Evolutionary conservation across 2,888 invertebrate species (phyloP).

Genomic region (Nezara viridula): DNA sequence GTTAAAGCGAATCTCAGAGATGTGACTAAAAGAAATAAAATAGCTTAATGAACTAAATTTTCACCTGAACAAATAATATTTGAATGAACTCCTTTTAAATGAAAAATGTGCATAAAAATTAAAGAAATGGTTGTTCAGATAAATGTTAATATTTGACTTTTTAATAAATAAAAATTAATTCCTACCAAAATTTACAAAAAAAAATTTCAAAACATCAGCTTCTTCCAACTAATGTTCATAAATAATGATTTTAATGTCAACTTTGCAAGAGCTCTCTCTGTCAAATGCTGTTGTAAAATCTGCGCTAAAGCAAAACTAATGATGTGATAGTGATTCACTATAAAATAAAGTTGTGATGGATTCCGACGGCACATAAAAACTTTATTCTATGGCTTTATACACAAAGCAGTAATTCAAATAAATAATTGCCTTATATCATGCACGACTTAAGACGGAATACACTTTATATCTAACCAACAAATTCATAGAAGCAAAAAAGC

Average conservation of each 20-base stretch:
- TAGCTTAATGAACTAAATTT: not conserved
- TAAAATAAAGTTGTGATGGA: not conserved
- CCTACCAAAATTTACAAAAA: not conserved
- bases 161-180: not conserved
- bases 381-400: not conserved
- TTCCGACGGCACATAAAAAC: not conserved
- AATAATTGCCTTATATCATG: not conserved
- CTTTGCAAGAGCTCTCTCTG: not conserved
- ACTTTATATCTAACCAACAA: not conserved
- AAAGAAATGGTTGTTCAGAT: not conserved
- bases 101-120: not conserved
- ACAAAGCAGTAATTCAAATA: not conserved
- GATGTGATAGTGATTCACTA: not conserved
- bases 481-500: not conserved
- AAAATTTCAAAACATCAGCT: not conserved
- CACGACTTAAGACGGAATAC: not conserved
- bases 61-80: not conserved
- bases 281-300: not conserved
- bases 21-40: not conserved
- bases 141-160: not conserved
- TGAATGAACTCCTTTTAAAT: not conserved
- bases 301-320: slow-evolving; percentile 3
- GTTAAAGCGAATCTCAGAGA: not conserved
- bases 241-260: not conserved
- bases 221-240: not conserved